Evolutionary conservation across 2,113 vertebrate genomes (phyloP).

Genomic region (Talpa occidentalis): DNA sequence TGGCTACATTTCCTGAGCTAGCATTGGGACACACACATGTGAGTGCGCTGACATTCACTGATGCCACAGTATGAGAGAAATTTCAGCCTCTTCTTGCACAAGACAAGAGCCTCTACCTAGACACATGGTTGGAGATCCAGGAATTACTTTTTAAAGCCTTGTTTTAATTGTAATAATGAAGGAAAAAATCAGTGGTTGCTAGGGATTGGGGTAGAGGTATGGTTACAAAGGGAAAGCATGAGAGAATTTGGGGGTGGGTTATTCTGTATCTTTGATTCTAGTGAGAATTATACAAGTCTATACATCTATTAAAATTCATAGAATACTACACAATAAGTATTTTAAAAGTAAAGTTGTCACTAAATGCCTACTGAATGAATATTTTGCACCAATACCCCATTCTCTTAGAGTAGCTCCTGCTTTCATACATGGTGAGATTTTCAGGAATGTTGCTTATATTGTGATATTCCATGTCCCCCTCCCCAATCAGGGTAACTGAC

Average conservation of each 20-base stretch:
- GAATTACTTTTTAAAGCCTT: background rate
- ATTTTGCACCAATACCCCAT: background rate
- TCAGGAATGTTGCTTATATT: background rate
- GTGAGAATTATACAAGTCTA: background rate
- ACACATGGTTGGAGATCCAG: background rate
- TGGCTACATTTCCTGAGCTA: background rate
- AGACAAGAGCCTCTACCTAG: background rate
- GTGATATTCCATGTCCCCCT: background rate
- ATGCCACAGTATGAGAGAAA: background rate
- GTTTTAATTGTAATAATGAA: background rate
- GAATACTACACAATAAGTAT: background rate
- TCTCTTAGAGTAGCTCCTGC: background rate
- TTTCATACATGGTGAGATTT: background rate
- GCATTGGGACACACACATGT: background rate
- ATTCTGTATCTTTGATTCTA: background rate
- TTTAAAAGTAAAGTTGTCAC: constrained; percentile 22
- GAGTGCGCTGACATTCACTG: background rate
- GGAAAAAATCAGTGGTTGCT: background rate
- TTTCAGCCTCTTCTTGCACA: background rate
- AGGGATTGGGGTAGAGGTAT: background rate
- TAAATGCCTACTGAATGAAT: background rate
- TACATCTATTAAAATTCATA: background rate
- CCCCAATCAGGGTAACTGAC: background rate
- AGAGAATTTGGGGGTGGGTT: background rate
- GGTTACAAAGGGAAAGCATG: background rate